Percentiles rank a stretch among this genome's conserved stretches.
phyloP scores from a whole-genome alignment of 2,888 invertebrate species.

The Amphimallon solstitiale region DNA sequence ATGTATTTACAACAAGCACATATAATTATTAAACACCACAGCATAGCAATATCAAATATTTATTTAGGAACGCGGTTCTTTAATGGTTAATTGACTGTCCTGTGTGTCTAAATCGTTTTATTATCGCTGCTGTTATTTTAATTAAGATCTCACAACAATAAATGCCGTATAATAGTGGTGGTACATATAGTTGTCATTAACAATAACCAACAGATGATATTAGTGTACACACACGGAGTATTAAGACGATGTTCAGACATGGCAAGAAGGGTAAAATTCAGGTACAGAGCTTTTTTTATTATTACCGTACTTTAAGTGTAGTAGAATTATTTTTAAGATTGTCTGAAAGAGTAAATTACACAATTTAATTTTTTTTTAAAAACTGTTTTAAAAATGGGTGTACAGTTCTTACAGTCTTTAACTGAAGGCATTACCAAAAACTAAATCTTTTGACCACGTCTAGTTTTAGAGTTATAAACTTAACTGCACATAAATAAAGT shows the following conservation, averaged over 20 bases:
- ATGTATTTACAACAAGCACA: too few relatives aligned
- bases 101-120: slow-evolving; percentile 17
- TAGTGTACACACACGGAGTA: background rate
- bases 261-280: slow-evolving; percentile 24
- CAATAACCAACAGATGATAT: background rate
- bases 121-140: background rate
- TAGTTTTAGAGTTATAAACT: too few relatives aligned
- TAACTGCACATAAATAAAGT: too few relatives aligned
- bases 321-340: too few relatives aligned
- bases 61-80: slow-evolving; percentile 5
- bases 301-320: too few relatives aligned
- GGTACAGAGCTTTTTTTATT: background rate
- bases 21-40: background rate
- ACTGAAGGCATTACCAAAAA: too few relatives aligned
- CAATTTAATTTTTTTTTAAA: too few relatives aligned
- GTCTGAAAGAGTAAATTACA: too few relatives aligned
- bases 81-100: slow-evolving; percentile 5
- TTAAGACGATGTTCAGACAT: slow-evolving; percentile 24
- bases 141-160: background rate
- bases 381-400: too few relatives aligned
- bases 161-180: background rate
- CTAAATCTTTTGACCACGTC: too few relatives aligned
- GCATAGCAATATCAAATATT: slow-evolving; percentile 3
- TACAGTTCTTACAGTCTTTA: too few relatives aligned
- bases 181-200: background rate